phyloP scores from a whole-genome alignment of 2,113 vertebrate species.

The Psammodynastes pulverulentus region DNA sequence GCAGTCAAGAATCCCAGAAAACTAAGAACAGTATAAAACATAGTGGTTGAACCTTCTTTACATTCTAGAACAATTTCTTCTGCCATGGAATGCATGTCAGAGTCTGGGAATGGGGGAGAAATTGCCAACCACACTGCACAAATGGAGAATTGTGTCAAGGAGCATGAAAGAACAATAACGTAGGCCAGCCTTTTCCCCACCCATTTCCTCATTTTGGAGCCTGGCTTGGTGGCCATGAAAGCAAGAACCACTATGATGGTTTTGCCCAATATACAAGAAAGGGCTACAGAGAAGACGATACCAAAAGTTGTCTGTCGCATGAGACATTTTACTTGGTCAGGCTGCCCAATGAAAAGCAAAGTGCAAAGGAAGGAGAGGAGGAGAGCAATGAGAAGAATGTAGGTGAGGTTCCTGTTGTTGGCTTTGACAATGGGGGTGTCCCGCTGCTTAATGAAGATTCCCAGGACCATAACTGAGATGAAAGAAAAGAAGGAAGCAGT shows the following conservation, averaged over 20 bases:
- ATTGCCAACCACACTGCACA: background rate
- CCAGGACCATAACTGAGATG: background rate
- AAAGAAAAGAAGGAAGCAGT: background rate
- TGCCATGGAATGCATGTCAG: background rate
- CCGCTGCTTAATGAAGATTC: background rate
- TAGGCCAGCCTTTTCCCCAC: background rate
- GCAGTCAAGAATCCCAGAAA: no score
- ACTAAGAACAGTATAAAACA: background rate
- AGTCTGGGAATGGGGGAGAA: background rate
- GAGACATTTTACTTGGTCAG: background rate
- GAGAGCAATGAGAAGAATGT: background rate
- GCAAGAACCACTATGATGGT: background rate
- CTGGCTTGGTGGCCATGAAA: background rate
- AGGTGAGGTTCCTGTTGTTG: background rate
- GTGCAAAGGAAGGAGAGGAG: background rate
- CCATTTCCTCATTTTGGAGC: background rate
- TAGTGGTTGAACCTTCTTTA: background rate
- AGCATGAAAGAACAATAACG: background rate
- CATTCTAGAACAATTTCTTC: background rate
- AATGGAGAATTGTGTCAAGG: background rate
- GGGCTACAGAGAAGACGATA: background rate
- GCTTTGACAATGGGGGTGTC: background rate
- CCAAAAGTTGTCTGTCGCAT: background rate
- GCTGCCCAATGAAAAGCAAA: background rate
- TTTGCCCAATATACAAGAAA: background rate